Evolutionary conservation across 2,797 vertebrate genomes (phyloP).

Genomic region (Tokudaia tokunoshimensis): DNA sequence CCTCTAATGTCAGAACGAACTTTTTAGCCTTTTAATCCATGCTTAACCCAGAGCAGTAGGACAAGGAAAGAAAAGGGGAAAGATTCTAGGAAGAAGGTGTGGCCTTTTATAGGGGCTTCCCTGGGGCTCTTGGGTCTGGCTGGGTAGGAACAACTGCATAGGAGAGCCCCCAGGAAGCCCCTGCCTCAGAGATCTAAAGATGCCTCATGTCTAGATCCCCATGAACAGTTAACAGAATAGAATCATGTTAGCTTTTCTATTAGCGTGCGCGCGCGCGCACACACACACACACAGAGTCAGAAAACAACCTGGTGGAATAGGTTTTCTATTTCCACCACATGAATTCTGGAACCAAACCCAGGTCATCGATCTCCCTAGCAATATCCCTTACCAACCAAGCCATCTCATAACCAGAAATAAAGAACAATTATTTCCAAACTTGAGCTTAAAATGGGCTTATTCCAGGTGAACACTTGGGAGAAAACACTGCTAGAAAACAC

Average conservation of each 20-base stretch:
- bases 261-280: not conserved
- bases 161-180: not conserved
- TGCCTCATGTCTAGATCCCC: not conserved
- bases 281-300: no score
- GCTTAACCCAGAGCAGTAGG: no score
- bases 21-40: not conserved
- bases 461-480: not conserved
- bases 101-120: not conserved
- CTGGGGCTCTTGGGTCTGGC: not conserved
- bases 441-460: rapidly evolving
- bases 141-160: not conserved
- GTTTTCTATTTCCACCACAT: not conserved
- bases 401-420: not conserved
- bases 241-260: not conserved
- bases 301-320: not conserved
- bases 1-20: not conserved
- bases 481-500: not conserved
- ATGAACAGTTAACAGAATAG: not conserved
- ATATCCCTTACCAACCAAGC: not conserved
- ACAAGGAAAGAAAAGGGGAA: no score
- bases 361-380: not conserved
- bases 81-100: not conserved
- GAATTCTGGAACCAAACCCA: not conserved
- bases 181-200: not conserved
- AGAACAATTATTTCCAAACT: rapidly evolving